These are phyloP conservation scores for Dendrocopos noguchii DNA, from an alignment of 2,113 vertebrate genomes.

Conservation along the genomic window DNA sequence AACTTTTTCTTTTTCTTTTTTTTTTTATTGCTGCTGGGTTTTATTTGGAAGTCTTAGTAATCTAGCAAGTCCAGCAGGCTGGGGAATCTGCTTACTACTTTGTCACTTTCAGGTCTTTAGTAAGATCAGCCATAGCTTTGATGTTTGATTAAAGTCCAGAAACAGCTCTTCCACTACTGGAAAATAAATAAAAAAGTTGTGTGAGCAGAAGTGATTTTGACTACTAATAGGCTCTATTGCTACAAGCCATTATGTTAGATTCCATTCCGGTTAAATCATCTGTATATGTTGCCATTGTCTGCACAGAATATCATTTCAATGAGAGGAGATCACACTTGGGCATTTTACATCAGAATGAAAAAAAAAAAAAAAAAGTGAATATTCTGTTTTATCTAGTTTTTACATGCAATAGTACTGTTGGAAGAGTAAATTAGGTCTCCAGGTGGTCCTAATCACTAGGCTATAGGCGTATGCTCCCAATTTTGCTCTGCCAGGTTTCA, in stretches of 20 bases:
- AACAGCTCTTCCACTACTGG: not conserved
- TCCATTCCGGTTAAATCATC: not conserved
- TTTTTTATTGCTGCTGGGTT: not conserved
- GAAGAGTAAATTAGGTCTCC: slow-evolving; percentile 47
- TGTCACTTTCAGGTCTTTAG: not conserved
- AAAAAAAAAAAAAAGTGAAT: not conserved
- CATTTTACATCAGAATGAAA: not conserved
- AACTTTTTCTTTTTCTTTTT: not conserved
- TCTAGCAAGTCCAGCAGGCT: not conserved
- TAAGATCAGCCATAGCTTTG: not conserved
- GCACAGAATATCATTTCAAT: not conserved
- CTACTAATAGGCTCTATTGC: not conserved
- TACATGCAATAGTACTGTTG: not conserved
- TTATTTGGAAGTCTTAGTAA: not conserved
- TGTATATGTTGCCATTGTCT: not conserved
- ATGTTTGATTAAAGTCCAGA: not conserved
- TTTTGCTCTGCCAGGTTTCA: slow-evolving; percentile 36
- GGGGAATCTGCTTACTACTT: not conserved
- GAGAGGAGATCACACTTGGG: not conserved
- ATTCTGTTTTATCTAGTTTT: slow-evolving; percentile 11
- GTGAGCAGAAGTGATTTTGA: not conserved
- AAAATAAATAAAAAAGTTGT: not conserved
- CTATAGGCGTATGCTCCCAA: slow-evolving; percentile 31
- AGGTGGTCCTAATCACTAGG: slow-evolving; percentile 52
- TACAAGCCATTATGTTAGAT: not conserved